phyloP scores from a whole-genome alignment of 2,797 vertebrate genomes.

The Morelia viridis region DNA sequence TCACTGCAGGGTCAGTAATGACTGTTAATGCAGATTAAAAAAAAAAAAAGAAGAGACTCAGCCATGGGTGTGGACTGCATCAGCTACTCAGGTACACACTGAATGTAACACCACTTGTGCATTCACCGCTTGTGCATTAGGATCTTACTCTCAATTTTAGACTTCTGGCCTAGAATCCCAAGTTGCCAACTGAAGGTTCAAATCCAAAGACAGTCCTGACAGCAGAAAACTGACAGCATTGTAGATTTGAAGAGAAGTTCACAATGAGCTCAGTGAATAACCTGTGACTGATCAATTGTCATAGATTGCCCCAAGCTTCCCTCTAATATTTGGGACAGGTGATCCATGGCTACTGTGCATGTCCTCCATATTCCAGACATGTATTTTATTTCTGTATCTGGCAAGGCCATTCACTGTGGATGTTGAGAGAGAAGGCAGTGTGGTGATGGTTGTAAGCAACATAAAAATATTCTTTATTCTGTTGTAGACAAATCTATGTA shows the following conservation, averaged over 20 bases:
- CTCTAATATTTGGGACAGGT: background rate
- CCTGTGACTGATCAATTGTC: background rate
- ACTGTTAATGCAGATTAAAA: no score
- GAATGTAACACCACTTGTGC: no score
- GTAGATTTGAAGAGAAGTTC: background rate
- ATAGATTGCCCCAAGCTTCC: no score
- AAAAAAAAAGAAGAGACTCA: background rate
- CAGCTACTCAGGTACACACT: background rate
- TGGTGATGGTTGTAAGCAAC: background rate
- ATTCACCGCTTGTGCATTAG: background rate
- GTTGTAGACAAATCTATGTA: rapidly evolving
- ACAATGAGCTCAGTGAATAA: background rate
- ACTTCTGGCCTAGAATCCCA: background rate
- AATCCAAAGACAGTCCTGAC: background rate
- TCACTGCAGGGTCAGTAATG: no score
- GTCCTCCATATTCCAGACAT: background rate
- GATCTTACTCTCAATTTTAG: background rate
- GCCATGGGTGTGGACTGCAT: background rate
- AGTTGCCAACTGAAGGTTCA: background rate
- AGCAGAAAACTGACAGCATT: background rate
- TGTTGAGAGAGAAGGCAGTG: background rate
- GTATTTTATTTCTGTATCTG: background rate
- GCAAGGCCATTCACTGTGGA: background rate
- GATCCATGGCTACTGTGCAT: background rate
- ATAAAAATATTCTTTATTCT: background rate